Base-by-base conservation (phyloP, 1,140 invertebrate species). In the Nebria ingens region DNA sequence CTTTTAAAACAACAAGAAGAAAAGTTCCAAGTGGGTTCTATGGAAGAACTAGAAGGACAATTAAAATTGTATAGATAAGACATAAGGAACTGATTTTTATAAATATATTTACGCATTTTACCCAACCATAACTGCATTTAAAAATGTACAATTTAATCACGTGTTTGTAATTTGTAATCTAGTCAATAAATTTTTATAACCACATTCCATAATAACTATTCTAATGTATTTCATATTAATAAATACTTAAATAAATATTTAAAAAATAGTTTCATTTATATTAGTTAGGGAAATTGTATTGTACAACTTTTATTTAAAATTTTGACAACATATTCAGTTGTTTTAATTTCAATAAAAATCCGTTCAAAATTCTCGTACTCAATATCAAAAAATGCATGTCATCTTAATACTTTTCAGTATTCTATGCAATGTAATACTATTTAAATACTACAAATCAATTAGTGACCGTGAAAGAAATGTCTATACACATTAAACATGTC, bases 1-100 rank as follows among this genome's bases (percentile, higher is more conserved):
- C 40, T 45, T 45, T 17, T 45, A 9, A 45, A 45, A 45, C 40
- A 45, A 45, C 40, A 45, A 45, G 40, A 45, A 17, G 40, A 45
- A 9, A 45, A 45, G 15, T 45, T 45, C 17, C 40, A 45, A 45
- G 15, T 45, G 3, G 40, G 40, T 12, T 45, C 40, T 17, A 45
- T 45, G 40, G 40, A 45, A 6, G 40, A 45, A 11, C 15, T 45
- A 4, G 40, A 45, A 45, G 40, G 40, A 45, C 40, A 45, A 45
- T 17, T 45, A 4, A 45, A 17, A 45, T 45, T 45, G 17, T 45
- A 45, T 45, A 45, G 40, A 45, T 45, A 45, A 45, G 9, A 45
- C 6, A 34, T 34, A n/a, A 6, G n/a, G n/a, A n/a, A n/a, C n/a
- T n/a, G n/a, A n/a, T n/a, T n/a, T n/a, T 34, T 9, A 34, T 34